Conservation (phyloP, 1,140 invertebrate species). For the Trigoniulus corallinus region DNA sequence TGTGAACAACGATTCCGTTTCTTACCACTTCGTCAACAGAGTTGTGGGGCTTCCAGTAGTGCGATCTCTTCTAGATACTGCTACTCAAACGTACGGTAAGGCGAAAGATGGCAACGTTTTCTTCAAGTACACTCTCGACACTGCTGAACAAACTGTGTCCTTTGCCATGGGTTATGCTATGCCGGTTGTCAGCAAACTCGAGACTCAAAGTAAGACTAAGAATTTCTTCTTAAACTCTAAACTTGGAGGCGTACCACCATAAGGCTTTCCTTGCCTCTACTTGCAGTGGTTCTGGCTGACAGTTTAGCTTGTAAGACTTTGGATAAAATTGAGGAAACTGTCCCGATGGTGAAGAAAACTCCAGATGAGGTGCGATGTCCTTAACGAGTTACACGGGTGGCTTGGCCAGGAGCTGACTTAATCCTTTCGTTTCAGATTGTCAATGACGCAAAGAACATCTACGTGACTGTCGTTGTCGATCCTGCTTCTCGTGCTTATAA, state of each 20-base stretch:
- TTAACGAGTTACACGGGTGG: not conserved
- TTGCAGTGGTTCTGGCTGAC: conserved; percentile 9
- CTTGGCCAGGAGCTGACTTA: not conserved
- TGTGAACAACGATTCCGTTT: not conserved
- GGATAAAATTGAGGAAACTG: conserved; percentile 9
- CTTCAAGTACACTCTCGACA: not conserved
- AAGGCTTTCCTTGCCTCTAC: not conserved
- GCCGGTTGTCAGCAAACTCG: not conserved
- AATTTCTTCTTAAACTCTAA: not conserved
- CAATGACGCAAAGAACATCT: conserved; percentile 5
- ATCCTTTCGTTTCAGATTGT: conserved; percentile 10
- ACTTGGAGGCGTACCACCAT: not conserved
- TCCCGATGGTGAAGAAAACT: conserved; percentile 9
- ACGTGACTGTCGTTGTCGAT: not conserved
- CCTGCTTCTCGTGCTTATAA: not conserved
- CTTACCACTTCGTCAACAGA: not conserved
- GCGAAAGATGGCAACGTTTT: not conserved
- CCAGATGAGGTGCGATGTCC: conserved; percentile 9
- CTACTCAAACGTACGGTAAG: not conserved
- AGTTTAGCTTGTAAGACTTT: conserved; percentile 12
- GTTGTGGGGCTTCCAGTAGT: not conserved
- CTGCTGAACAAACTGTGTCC: not conserved
- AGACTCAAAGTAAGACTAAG: not conserved
- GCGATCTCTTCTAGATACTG: not conserved
- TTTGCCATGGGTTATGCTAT: not conserved